Conservation (phyloP, 2,888 invertebrate species). For the Orthosia incerta region DNA sequence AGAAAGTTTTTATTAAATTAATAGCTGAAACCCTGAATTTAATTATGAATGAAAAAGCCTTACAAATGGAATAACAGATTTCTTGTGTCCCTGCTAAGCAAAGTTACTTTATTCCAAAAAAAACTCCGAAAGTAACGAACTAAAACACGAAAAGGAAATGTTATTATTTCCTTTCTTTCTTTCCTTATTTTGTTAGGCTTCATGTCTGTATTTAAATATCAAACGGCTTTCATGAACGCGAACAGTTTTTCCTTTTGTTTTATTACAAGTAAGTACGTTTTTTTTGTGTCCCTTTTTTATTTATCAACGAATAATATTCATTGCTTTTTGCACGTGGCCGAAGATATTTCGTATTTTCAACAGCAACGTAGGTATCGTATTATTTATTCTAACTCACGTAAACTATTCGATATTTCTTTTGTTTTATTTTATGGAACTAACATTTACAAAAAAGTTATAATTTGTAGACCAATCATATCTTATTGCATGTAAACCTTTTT, state of each 20-base stretch:
- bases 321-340: background rate
- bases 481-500: no score
- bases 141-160: conserved; percentile 22
- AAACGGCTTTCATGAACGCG: conserved; percentile 32
- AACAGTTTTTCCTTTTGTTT: conserved; percentile 18
- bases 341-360: background rate
- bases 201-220: conserved; percentile 33
- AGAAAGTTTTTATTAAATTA: background rate
- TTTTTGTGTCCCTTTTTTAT: background rate
- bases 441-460: background rate
- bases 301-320: background rate
- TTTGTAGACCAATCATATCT: no score
- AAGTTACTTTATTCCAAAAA: background rate
- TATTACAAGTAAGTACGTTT: conserved; percentile 4
- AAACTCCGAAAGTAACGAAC: conserved; percentile 24
- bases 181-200: conserved; percentile 42
- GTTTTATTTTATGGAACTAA: background rate
- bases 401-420: background rate
- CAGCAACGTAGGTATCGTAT: background rate
- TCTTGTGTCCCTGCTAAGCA: conserved; percentile 17
- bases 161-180: conserved; percentile 10
- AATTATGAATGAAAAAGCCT: conserved; percentile 10
- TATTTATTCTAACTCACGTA: conserved; percentile 11
- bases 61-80: conserved; percentile 24
- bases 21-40: background rate